These are phyloP conservation scores for Dysidea cf. avara DNA, from an alignment of 37 sponge, comb jelly and placozoan species.

Conservation along the genomic window DNA sequence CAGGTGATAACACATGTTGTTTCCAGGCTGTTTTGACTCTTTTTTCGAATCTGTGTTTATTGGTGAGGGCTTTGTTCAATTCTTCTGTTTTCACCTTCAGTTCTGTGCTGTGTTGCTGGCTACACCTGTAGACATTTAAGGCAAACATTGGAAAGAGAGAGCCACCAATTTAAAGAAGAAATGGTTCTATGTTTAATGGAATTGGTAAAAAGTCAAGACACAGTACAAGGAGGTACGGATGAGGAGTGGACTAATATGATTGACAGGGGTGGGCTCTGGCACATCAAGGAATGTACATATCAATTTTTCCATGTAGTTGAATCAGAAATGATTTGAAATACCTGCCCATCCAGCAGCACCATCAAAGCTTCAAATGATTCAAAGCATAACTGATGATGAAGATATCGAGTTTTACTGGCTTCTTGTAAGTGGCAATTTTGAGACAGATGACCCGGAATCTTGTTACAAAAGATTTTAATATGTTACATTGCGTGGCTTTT, in stretches of 20 bases:
- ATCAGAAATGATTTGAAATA: too few relatives aligned
- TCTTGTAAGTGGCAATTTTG: slow-evolving; percentile 1
- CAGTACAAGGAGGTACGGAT: background rate
- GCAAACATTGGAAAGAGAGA: slow-evolving; percentile 8
- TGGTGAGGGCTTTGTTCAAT: too few relatives aligned
- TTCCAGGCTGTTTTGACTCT: too few relatives aligned
- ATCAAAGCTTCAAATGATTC: too few relatives aligned
- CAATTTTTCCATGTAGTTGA: slow-evolving; percentile 35
- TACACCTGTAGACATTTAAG: slow-evolving; percentile 13
- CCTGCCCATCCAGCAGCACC: too few relatives aligned
- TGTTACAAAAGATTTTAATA: slow-evolving; percentile 29
- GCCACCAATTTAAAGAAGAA: slow-evolving; percentile 20
- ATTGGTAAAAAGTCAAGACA: slow-evolving; percentile 5
- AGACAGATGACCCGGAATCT: background rate
- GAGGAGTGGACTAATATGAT: slow-evolving; percentile 13
- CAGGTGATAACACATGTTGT: too few relatives aligned
- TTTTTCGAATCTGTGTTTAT: too few relatives aligned
- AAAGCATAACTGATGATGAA: too few relatives aligned
- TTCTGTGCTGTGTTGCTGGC: slow-evolving; percentile 29
- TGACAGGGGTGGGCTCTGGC: slow-evolving; percentile 39
- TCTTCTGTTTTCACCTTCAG: too few relatives aligned
- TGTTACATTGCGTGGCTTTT: slow-evolving; percentile 42
- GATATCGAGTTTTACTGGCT: slow-evolving; percentile 3
- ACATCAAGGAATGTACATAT: slow-evolving; percentile 9
- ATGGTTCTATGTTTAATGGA: slow-evolving; percentile 11